Evolutionary conservation across 2,888 invertebrate species (phyloP).

Genomic region (Phyto melanocephala): DNA sequence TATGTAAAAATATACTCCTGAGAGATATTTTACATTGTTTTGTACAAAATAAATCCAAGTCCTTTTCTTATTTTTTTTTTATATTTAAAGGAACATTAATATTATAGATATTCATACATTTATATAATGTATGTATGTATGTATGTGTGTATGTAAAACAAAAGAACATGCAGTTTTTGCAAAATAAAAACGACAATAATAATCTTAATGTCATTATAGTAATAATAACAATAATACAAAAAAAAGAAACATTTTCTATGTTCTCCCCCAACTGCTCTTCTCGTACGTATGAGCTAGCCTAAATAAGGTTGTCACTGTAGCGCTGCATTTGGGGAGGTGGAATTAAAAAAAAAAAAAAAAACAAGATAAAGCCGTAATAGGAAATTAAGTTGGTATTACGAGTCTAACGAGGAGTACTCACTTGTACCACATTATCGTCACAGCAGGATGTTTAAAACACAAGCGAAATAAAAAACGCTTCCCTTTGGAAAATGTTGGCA

Average conservation of each 20-base stretch:
- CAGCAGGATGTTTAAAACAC: constrained; percentile 44
- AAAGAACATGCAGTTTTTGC: not conserved
- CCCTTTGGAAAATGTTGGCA: constrained; percentile 13
- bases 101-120: not conserved
- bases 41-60: constrained; percentile 24
- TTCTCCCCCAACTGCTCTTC: not conserved
- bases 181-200: not conserved
- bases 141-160: no score
- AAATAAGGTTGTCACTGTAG: not conserved
- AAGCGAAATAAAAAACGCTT: not conserved
- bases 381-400: constrained; percentile 44
- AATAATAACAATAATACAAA: constrained; percentile 25
- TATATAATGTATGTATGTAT: not conserved
- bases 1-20: constrained; percentile 40
- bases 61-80: not conserved
- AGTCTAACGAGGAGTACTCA: constrained; percentile 27
- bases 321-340: not conserved
- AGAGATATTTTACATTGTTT: constrained; percentile 29
- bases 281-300: not conserved
- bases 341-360: not conserved
- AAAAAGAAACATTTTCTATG: constrained; percentile 33
- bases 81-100: not conserved
- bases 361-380: constrained; percentile 21
- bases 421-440: constrained; percentile 47
- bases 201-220: constrained; percentile 11